Evolutionary conservation across 2,888 invertebrate genomes (phyloP), one percentile per base, ranked within the genome.

Genomic region (Falcaria lacertinaria): DNA sequence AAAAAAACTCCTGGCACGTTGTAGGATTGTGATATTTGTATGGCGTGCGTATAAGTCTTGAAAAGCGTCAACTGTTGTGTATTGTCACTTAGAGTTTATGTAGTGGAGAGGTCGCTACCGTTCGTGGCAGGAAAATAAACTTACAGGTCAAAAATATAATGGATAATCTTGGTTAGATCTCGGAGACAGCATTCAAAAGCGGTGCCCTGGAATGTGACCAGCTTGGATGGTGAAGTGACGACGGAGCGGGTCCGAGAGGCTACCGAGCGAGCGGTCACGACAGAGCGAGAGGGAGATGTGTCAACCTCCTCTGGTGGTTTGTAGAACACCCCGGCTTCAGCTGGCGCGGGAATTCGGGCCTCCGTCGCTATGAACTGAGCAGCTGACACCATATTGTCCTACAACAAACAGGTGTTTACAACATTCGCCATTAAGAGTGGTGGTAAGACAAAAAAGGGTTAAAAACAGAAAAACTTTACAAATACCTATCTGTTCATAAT

Each of bases 71-170:
- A n/a, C n/a, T n/a, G n/a, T n/a, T n/a, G n/a, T n/a, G n/a, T n/a
- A n/a, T n/a, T n/a, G n/a, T n/a, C n/a, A n/a, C n/a, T n/a, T n/a
- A 6, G 19, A 19, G 19, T 19, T 6, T 4, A 19, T 19, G 3
- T 6, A 19, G 19, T 4, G 19, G 3, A 19, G 19, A 19, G 19
- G n/a, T n/a, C 6, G 19, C 6, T 4, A 4, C 19, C 19, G 19
- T 19, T 4, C 6, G 3, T 4, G 6, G 19, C 19, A 19, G 4
- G 6, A 19, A 19, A 19, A 6, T n/a, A 3, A 19, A 75, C 85
- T 76, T 15, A 89, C 88, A 89, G 59, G 50, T 89, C 88, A 60
- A 69, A 89, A 44, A 89, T 87, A 43, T 87, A 89, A 64, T 89
- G 88, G 3, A 84, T 74, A n/a, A 89, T 88, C 47, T 68, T 73